Percentiles rank a stretch among this genome's conserved stretches.
Evolutionary conservation across 2,888 invertebrate genomes (phyloP).

Genomic region (Meteorus cinctellus): DNA sequence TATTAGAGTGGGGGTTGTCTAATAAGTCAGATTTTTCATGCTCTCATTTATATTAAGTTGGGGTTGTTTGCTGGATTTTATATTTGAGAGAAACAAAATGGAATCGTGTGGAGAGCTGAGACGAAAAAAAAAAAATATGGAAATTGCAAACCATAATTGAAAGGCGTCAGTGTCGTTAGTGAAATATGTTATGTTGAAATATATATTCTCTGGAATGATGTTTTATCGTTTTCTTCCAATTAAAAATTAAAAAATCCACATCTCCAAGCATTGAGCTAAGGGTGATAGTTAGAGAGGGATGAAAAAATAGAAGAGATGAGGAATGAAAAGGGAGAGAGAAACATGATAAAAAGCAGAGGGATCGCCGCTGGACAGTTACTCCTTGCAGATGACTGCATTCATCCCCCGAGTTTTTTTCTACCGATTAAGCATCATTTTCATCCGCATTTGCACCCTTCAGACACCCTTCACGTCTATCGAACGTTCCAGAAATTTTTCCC

Average conservation of each 20-base stretch:
- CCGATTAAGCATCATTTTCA: conserved; percentile 71
- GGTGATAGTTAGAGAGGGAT: conserved; percentile 41
- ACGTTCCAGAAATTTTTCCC: conserved; percentile 27
- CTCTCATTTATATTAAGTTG: no score
- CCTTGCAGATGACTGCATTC: conserved; percentile 63
- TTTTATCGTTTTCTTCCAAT: conserved; percentile 66
- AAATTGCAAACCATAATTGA: not conserved
- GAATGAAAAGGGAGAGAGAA: not conserved
- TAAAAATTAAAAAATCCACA: conserved; percentile 69
- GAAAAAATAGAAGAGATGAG: not conserved
- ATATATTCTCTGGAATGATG: not conserved
- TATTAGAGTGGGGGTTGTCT: no score
- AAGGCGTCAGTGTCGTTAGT: not conserved
- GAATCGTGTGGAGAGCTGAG: not conserved
- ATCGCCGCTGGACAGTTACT: conserved; percentile 43
- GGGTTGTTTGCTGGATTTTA: not conserved
- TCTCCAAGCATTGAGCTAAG: conserved; percentile 44
- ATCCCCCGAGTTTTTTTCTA: conserved; percentile 60
- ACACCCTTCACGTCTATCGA: conserved; percentile 35
- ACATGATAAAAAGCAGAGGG: conserved; percentile 34
- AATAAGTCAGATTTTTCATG: no score
- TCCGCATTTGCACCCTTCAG: conserved; percentile 41
- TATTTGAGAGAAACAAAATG: not conserved
- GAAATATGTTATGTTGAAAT: not conserved
- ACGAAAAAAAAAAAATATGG: not conserved